These are phyloP conservation scores for Drosophila lutescens DNA, from an alignment of 2,888 invertebrate species.

Conservation along the genomic window DNA sequence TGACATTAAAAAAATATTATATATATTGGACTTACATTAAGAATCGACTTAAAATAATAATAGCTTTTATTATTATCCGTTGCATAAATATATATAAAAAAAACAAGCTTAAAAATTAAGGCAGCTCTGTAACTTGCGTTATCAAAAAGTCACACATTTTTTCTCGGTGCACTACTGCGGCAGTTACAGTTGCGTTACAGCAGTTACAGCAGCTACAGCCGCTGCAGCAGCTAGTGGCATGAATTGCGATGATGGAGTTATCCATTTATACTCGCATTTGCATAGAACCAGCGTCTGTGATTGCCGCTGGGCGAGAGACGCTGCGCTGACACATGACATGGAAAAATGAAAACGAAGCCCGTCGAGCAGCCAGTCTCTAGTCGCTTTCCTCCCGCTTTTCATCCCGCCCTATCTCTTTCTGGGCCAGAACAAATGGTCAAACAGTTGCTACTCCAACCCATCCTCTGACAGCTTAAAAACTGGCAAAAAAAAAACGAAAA, in stretches of 20 bases:
- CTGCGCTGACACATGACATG: slow-evolving; percentile 81
- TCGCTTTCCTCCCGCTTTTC: slow-evolving; percentile 17
- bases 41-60: no score
- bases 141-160: neutral
- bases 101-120: no score
- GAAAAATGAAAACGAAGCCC: slow-evolving; percentile 77
- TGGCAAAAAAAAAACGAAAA: slow-evolving; percentile 16
- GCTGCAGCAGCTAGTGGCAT: slow-evolving; percentile 52
- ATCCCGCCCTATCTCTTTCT: slow-evolving; percentile 1
- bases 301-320: slow-evolving; percentile 75
- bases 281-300: slow-evolving; percentile 74
- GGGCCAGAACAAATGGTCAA: slow-evolving; percentile 40
- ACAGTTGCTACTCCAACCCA: slow-evolving; percentile 32
- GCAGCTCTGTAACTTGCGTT: no score
- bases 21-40: neutral
- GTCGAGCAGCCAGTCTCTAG: slow-evolving; percentile 49
- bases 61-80: no score
- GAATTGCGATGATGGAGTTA: slow-evolving; percentile 81
- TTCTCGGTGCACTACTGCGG: slow-evolving; percentile 23
- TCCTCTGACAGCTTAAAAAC: slow-evolving; percentile 34
- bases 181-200: slow-evolving; percentile 38
- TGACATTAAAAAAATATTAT: no score
- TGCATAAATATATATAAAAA: no score
- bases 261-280: slow-evolving; percentile 80
- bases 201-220: slow-evolving; percentile 35